These are phyloP conservation scores for Spilosoma lubricipeda DNA, from an alignment of 2,888 invertebrate species.

Conservation along the genomic window DNA sequence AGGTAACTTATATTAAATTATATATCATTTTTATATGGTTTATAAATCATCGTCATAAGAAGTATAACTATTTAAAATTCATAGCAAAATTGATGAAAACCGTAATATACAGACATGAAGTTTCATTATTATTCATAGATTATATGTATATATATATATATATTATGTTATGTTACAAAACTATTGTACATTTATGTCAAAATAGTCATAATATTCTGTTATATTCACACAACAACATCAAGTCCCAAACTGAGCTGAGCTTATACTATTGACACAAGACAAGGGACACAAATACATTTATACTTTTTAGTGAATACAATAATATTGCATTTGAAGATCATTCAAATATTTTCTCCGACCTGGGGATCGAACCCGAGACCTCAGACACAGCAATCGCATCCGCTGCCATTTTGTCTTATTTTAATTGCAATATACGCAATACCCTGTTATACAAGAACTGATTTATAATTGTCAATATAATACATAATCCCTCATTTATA, in stretches of 20 bases:
- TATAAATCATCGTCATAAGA: not conserved
- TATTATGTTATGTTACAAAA: too few species aligned
- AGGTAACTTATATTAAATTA: too few species aligned
- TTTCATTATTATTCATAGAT: too few species aligned
- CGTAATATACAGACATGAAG: too few species aligned
- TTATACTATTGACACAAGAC: not conserved
- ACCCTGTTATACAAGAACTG: not conserved
- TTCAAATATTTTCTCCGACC: too few species aligned
- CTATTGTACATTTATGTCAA: not conserved
- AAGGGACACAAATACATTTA: too few species aligned
- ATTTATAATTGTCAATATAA: not conserved
- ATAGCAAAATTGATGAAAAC: not conserved
- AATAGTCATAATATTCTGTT: too few species aligned
- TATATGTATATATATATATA: too few species aligned
- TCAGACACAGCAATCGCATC: not conserved
- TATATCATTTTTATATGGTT: too few species aligned
- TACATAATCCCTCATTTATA: conserved; percentile 4
- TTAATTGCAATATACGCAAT: not conserved
- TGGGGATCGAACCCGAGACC: too few species aligned
- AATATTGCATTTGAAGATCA: too few species aligned
- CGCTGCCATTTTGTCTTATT: not conserved
- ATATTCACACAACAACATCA: too few species aligned
- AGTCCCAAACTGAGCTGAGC: not conserved
- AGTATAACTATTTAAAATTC: not conserved
- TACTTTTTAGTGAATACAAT: not conserved